phyloP scores from a whole-genome alignment of 2,113 vertebrate species.

The Xyrauchen texanus region DNA sequence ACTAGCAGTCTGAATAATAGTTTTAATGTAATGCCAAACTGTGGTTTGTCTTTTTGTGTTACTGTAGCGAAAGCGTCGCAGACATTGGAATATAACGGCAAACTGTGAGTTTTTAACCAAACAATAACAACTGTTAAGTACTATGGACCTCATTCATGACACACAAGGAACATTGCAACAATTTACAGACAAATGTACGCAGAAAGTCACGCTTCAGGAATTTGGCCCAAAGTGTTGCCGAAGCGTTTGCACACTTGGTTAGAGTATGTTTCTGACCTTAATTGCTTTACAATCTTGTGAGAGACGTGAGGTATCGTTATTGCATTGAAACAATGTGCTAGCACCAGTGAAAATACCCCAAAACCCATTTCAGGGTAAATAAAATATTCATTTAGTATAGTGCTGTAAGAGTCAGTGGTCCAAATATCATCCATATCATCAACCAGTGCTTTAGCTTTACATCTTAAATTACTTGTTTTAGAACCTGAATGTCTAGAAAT shows the following conservation, averaged over 20 bases:
- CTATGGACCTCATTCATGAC: too few species aligned
- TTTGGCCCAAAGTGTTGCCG: too few species aligned
- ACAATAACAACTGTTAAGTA: too few species aligned
- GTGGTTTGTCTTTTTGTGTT: too few species aligned
- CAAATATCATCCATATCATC: neutral
- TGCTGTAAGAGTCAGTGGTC: neutral
- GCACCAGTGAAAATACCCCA: slow-evolving; percentile 32
- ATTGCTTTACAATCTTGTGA: slow-evolving; percentile 34
- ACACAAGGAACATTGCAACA: too few species aligned
- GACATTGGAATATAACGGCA: neutral
- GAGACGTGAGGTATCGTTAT: neutral
- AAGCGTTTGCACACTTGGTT: too few species aligned
- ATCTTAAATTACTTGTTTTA: slow-evolving; percentile 11
- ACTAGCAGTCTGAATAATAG: too few species aligned
- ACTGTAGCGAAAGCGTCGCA: too few species aligned
- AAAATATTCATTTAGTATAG: slow-evolving; percentile 8
- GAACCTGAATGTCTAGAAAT: slow-evolving; percentile 32
- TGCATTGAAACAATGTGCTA: slow-evolving; percentile 33
- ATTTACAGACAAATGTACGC: too few species aligned
- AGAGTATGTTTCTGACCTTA: neutral
- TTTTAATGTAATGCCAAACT: too few species aligned
- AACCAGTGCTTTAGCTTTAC: slow-evolving; percentile 47
- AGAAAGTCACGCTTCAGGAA: too few species aligned
- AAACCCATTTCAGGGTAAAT: slow-evolving; percentile 28
- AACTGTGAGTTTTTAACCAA: too few species aligned